Evolutionary conservation across 2,113 vertebrate genomes (phyloP).

Genomic region (Heteronetta atricapilla): DNA sequence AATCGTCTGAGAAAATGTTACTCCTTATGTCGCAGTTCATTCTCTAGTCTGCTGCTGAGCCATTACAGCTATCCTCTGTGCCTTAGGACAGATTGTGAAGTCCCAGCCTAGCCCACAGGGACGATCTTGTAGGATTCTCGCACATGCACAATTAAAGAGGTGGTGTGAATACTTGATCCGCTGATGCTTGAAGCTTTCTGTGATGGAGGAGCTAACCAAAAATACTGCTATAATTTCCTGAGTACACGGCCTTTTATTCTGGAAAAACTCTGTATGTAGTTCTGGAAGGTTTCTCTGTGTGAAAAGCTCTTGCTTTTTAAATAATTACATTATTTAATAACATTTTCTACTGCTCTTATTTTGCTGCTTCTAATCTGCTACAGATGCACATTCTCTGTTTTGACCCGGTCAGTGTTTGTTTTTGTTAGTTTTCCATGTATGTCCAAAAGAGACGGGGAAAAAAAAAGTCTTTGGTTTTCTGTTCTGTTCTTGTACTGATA

Average conservation of each 20-base stretch:
- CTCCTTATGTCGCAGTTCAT: neutral
- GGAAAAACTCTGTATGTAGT: neutral
- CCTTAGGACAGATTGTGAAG: conserved; percentile 11
- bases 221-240: neutral
- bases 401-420: neutral
- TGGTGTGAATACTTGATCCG: neutral
- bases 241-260: neutral
- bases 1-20: neutral
- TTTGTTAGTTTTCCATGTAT: neutral
- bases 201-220: neutral
- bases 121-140: neutral
- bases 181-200: conserved; percentile 13
- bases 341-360: neutral
- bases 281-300: neutral
- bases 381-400: neutral
- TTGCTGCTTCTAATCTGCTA: conserved; percentile 4
- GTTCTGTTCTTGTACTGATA: neutral
- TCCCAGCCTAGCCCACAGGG: neutral
- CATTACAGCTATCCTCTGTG: conserved; percentile 6
- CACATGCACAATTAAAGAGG: neutral
- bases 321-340: conserved; percentile 13
- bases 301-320: neutral
- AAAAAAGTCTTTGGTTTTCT: neutral
- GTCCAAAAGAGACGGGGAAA: neutral
- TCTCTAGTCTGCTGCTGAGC: conserved; percentile 20